A percentile compares a stretch with the other conserved stretches of the same genome.
phyloP scores from a whole-genome alignment of 2,113 vertebrate genomes.

The Limanda limanda region DNA sequence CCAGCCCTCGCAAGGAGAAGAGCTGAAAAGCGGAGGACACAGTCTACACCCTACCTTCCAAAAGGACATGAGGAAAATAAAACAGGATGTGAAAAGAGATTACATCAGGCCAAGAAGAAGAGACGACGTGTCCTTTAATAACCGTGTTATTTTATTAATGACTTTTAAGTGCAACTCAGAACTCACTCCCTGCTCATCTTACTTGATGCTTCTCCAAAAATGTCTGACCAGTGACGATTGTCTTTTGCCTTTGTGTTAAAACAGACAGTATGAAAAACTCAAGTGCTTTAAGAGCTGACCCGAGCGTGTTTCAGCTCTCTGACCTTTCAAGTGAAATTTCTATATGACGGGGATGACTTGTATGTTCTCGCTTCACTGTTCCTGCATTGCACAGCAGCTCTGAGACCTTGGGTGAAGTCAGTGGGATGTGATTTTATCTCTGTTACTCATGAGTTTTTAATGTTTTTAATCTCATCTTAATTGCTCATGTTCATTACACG shows the following conservation, averaged over 20 bases:
- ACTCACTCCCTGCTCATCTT: background rate
- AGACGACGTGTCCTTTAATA: background rate
- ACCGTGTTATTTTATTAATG: conserved; percentile 7
- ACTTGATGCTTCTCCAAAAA: conserved; percentile 20
- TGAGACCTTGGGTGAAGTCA: background rate
- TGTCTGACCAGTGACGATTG: conserved; percentile 26
- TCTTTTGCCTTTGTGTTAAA: conserved; percentile 45
- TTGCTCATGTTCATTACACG: background rate
- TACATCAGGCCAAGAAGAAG: background rate
- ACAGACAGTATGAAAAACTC: conserved; percentile 5
- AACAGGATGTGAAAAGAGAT: background rate
- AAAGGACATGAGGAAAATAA: conserved; percentile 9
- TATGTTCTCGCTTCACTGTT: conserved; percentile 5
- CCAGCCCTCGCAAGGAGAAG: conserved; percentile 88
- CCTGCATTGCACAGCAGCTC: conserved; percentile 14
- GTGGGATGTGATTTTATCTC: background rate
- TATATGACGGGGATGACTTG: conserved; percentile 30
- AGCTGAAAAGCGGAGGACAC: conserved; percentile 71
- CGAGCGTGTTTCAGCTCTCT: conserved; percentile 5
- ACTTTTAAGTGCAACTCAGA: conserved; percentile 17
- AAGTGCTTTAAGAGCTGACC: conserved; percentile 47
- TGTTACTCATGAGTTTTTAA: conserved; percentile 6
- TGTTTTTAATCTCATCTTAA: background rate
- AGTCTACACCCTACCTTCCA: background rate
- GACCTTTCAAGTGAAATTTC: conserved; percentile 30